Percentiles rank a stretch among this genome's conserved stretches.
These are phyloP conservation scores for Brachycybe producta DNA, from an alignment of 2,888 invertebrate genomes.

Conservation along the genomic window DNA sequence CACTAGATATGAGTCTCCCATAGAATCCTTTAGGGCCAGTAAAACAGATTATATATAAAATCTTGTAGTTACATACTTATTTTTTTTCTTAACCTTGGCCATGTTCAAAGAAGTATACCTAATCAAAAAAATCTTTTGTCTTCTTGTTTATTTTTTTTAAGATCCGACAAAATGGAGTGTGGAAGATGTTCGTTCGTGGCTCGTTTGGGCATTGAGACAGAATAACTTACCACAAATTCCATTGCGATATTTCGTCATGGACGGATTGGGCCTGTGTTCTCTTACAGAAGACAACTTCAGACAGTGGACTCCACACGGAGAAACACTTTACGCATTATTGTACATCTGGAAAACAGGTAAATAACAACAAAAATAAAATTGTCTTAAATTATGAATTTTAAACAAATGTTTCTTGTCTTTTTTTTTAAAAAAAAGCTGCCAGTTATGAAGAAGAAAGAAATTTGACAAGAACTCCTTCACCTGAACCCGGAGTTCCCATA, in stretches of 20 bases:
- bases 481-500: not conserved
- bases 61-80: too few relatives aligned
- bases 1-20: too few relatives aligned
- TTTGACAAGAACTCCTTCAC: not conserved
- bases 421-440: not conserved
- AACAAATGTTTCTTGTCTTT: not conserved
- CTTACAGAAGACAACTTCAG: constrained; percentile 76
- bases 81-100: too few relatives aligned
- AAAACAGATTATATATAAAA: too few relatives aligned
- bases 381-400: not conserved
- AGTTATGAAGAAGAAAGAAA: not conserved
- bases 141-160: constrained; percentile 33
- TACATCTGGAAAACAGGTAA: constrained; percentile 63
- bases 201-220: constrained; percentile 72
- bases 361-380: not conserved
- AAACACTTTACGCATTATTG: constrained; percentile 69
- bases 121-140: too few relatives aligned
- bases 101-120: too few relatives aligned
- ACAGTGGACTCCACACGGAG: constrained; percentile 60
- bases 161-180: constrained; percentile 80
- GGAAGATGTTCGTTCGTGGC: constrained; percentile 75
- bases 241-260: constrained; percentile 56
- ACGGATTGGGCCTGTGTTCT: constrained; percentile 59
- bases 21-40: too few relatives aligned
- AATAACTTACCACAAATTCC: constrained; percentile 59